phyloP scores from a whole-genome alignment of 2,797 vertebrate species.

The Arrhamphus sclerolepis region DNA sequence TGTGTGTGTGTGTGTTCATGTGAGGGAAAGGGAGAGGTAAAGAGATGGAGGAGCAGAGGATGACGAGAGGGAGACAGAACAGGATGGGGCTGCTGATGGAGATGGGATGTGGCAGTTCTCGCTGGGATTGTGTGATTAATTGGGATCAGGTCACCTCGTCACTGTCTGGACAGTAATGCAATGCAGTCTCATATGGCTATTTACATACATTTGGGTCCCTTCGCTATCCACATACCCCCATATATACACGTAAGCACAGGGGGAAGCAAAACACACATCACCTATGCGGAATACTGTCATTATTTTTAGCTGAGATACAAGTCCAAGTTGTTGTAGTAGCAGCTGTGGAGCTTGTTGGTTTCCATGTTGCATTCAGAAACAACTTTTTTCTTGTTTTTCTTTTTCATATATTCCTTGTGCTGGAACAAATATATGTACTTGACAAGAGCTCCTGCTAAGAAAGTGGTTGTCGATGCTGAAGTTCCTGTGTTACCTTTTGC shows the following conservation, averaged over 20 bases:
- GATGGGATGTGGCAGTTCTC: constrained; percentile 92
- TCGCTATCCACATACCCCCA: constrained; percentile 49
- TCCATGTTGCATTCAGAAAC: constrained; percentile 82
- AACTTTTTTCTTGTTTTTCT: constrained; percentile 78
- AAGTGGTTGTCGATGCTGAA: constrained; percentile 85
- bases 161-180: constrained; percentile 84
- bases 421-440: constrained; percentile 84
- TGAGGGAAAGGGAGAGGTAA: constrained; percentile 31
- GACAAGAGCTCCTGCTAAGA: constrained; percentile 85
- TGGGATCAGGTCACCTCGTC: constrained; percentile 92
- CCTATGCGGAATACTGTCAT: constrained; percentile 72
- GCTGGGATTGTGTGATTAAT: constrained; percentile 93
- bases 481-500: constrained; percentile 85
- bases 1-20: constrained; percentile 40
- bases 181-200: constrained; percentile 87
- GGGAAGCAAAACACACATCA: constrained; percentile 65
- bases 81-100: constrained; percentile 82
- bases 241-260: constrained; percentile 21
- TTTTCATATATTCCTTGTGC: constrained; percentile 81
- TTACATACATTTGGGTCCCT: constrained; percentile 82
- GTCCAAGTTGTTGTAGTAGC: constrained; percentile 78
- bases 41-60: constrained; percentile 70
- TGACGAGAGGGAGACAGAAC: constrained; percentile 78
- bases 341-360: constrained; percentile 78
- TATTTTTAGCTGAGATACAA: constrained; percentile 77